Evolutionary conservation across 2,797 vertebrate species (phyloP).

Genomic region (Hoplostethus atlanticus): DNA sequence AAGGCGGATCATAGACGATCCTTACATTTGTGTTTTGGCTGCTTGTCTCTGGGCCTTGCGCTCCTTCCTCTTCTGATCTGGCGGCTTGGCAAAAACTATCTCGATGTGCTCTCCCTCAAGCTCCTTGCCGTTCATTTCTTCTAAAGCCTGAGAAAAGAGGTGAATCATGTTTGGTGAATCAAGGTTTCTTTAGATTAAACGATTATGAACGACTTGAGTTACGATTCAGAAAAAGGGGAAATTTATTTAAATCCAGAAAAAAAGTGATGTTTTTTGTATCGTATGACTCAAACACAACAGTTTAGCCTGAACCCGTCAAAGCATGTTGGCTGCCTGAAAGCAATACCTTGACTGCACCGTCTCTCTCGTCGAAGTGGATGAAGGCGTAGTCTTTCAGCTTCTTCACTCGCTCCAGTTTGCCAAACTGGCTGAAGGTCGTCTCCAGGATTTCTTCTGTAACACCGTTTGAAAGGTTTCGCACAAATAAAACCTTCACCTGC

Average conservation of each 20-base stretch:
- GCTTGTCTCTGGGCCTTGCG: slow-evolving; percentile 97
- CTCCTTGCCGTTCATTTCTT: slow-evolving; percentile 96
- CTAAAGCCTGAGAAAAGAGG: slow-evolving; percentile 89
- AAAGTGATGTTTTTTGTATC: no score
- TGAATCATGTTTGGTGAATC: no score
- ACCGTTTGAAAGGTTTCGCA: slow-evolving; percentile 94
- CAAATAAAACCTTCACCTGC: slow-evolving; percentile 96
- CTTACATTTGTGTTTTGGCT: slow-evolving; percentile 96
- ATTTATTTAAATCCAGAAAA: no score
- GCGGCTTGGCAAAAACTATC: slow-evolving; percentile 98
- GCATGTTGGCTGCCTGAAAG: background rate
- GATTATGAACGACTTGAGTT: no score
- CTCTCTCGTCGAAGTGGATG: slow-evolving; percentile 95
- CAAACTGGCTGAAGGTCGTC: slow-evolving; percentile 93
- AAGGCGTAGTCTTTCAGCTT: slow-evolving; percentile 98
- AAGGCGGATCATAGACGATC: no score
- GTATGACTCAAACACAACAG: no score
- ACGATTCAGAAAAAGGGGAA: no score
- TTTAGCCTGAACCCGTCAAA: no score
- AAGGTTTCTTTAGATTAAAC: no score
- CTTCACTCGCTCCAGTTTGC: slow-evolving; percentile 96
- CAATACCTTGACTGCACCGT: slow-evolving; percentile 94
- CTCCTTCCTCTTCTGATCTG: slow-evolving; percentile 98
- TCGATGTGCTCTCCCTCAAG: slow-evolving; percentile 96
- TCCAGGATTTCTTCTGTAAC: slow-evolving; percentile 97